Evolutionary conservation across 2,113 vertebrate genomes (phyloP), one percentile per base, ranked within the genome.

Genomic region (Ariopsis seemanni): DNA sequence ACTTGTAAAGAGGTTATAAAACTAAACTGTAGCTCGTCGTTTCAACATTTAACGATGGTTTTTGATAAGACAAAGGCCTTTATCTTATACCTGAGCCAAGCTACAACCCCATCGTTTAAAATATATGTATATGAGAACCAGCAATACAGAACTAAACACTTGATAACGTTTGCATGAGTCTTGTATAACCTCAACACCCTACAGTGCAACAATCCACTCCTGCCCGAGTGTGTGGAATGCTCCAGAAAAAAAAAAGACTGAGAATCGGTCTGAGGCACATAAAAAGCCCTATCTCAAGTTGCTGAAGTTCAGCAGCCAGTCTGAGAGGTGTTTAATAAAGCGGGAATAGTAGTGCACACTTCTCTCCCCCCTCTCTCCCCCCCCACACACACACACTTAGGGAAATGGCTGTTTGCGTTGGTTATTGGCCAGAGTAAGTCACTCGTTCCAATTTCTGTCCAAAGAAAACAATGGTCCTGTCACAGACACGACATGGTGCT

Each of bases 261-360:
- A 82, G 74, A 69, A 57, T 18, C 14, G 69, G 83, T 78, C 78
- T 18, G 60, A 55, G 58, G 58, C 85, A 75, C 69, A 60, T 72
- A 69, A 82, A 85, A 81, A 71, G 42, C 9, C 53, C 58, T 57
- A 52, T 67, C 48, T 78, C 50, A 30, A 12, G 25, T 22, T 65
- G 82, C 82, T 5, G 11, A 69, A 69, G 60, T 79, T 78, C 82
- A 78, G 58, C 72, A 48, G 42, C 50, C 60, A 55, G 53, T 79
- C 74, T 84, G 81, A 69, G 82, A 84, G 71, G 82, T 88, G 82
- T 88, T 88, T 88, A 88, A 84, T 88, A 88, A 88, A 78, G 82
- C 60, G 22, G 71, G 27, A 88, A 55, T 55, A 67, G 69, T 67
- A 22, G 25, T 84, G 72, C 81, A 88, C 52, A 27, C 48, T 74